Conservation (phyloP, 2,888 invertebrate species). For the Itoplectis maculator region DNA sequence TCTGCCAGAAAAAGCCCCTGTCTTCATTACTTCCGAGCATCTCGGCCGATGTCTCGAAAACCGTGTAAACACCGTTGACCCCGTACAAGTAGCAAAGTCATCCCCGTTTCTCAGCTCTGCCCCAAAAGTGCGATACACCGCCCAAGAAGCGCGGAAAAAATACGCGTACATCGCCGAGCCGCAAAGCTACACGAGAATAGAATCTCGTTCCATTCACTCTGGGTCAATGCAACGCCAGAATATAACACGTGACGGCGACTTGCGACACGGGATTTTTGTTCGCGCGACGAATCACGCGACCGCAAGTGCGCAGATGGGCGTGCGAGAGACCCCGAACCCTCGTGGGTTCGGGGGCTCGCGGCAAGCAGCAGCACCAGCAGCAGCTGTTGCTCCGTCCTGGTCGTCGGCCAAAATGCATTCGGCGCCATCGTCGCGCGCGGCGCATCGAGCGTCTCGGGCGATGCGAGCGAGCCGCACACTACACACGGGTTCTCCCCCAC, state of each 20-base stretch:
- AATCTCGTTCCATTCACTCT: background rate
- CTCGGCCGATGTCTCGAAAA: too few relatives aligned
- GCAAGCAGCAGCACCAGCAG: too few relatives aligned
- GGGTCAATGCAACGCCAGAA: background rate
- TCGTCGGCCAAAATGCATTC: slow-evolving; percentile 16
- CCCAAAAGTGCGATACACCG: too few relatives aligned
- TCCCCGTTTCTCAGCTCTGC: too few relatives aligned
- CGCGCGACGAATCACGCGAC: background rate
- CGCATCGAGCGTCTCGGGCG: slow-evolving; percentile 10
- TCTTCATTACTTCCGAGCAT: too few relatives aligned
- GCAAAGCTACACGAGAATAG: too few relatives aligned
- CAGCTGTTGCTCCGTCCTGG: slow-evolving; percentile 29
- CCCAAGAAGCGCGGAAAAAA: too few relatives aligned
- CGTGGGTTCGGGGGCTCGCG: slow-evolving; percentile 14
- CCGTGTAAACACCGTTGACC: too few relatives aligned
- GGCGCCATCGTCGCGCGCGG: slow-evolving; percentile 47
- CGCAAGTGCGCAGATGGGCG: background rate
- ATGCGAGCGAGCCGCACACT: slow-evolving; percentile 6
- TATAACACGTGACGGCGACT: background rate
- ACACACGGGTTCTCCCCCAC: slow-evolving; percentile 8
- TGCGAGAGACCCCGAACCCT: background rate
- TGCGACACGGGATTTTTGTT: background rate
- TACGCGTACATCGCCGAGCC: too few relatives aligned
- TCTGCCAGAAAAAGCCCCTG: too few relatives aligned
- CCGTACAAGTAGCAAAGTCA: too few relatives aligned